A percentile compares a stretch with the other conserved stretches of the same genome.
phyloP scores from a whole-genome alignment of 2,888 invertebrate genomes.

The Nemoura dubitans region DNA sequence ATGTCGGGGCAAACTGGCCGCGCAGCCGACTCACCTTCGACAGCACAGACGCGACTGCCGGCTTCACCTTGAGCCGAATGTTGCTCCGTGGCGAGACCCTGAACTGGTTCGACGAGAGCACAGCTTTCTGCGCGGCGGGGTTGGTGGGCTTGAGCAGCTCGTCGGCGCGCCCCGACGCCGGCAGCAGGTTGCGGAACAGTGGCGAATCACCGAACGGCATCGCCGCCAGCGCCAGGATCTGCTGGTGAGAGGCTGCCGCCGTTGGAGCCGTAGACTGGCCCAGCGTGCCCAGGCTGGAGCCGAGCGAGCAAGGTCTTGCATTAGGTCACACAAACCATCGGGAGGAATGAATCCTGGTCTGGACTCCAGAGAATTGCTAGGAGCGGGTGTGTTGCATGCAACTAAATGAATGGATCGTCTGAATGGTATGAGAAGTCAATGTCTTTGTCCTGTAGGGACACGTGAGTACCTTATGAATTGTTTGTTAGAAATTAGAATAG shows the following conservation, averaged over 20 bases:
- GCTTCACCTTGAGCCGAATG: slow-evolving; percentile 68
- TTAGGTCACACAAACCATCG: not conserved
- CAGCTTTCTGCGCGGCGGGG: slow-evolving; percentile 74
- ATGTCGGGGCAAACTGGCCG: too few species aligned
- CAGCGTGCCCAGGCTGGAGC: not conserved
- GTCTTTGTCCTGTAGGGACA: too few species aligned
- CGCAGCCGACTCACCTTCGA: slow-evolving; percentile 59
- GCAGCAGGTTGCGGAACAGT: slow-evolving; percentile 77
- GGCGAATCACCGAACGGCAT: slow-evolving; percentile 90
- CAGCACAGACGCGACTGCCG: slow-evolving; percentile 60
- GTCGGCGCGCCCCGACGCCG: slow-evolving; percentile 68
- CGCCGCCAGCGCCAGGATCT: slow-evolving; percentile 77
- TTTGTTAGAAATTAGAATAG: too few species aligned
- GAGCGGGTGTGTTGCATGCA: too few species aligned
- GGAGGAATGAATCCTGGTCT: slow-evolving; percentile 30
- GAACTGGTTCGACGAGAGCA: slow-evolving; percentile 67
- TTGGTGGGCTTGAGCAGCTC: slow-evolving; percentile 77
- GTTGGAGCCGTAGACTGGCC: not conserved
- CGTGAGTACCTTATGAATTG: too few species aligned
- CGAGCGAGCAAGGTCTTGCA: slow-evolving; percentile 29
- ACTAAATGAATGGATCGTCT: too few species aligned
- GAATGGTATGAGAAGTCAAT: too few species aligned
- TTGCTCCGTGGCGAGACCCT: slow-evolving; percentile 68
- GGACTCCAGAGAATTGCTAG: slow-evolving; percentile 4
- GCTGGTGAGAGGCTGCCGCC: slow-evolving; percentile 62